A percentile compares a stretch with the other conserved stretches of the same genome.
Conservation (phyloP, 2,113 vertebrate species). For the Eleginops maclovinus region DNA sequence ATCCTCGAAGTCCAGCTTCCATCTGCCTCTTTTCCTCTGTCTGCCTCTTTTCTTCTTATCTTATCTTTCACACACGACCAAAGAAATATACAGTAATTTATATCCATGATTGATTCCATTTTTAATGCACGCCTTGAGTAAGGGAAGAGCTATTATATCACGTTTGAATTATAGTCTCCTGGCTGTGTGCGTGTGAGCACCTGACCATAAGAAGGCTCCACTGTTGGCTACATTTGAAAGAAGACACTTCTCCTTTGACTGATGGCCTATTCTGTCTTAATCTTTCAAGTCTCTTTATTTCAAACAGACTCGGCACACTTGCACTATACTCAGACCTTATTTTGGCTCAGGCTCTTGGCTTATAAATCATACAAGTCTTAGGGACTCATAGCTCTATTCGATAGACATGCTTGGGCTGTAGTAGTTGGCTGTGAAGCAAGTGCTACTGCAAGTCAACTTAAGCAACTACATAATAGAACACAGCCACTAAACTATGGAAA, state of each 20-base stretch:
- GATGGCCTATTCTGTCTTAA: constrained; percentile 38
- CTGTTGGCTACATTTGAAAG: constrained; percentile 57
- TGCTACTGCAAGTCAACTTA: constrained; percentile 39
- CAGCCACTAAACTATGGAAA: background rate
- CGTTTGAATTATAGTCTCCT: constrained; percentile 46
- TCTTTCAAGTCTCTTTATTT: constrained; percentile 32
- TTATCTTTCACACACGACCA: constrained; percentile 46
- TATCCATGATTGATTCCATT: constrained; percentile 55
- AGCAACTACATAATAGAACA: constrained; percentile 25
- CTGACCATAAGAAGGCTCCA: constrained; percentile 54
- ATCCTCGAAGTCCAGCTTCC: background rate
- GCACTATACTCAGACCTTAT: constrained; percentile 17
- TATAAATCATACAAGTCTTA: constrained; percentile 50
- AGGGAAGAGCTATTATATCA: constrained; percentile 47
- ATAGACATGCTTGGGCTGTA: constrained; percentile 40
- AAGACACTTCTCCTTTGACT: constrained; percentile 45
- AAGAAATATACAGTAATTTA: constrained; percentile 52
- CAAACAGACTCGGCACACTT: constrained; percentile 19
- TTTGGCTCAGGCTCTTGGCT: constrained; percentile 17
- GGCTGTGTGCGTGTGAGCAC: constrained; percentile 22
- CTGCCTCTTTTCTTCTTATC: constrained; percentile 35
- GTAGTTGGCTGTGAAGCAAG: constrained; percentile 44
- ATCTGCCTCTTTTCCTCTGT: background rate
- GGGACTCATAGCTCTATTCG: constrained; percentile 32
- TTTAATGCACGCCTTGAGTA: constrained; percentile 48